A percentile compares a stretch with the other conserved stretches of the same genome.
These are phyloP conservation scores for Lingula anatina DNA, from an alignment of 2,888 invertebrate genomes.

Conservation along the genomic window DNA sequence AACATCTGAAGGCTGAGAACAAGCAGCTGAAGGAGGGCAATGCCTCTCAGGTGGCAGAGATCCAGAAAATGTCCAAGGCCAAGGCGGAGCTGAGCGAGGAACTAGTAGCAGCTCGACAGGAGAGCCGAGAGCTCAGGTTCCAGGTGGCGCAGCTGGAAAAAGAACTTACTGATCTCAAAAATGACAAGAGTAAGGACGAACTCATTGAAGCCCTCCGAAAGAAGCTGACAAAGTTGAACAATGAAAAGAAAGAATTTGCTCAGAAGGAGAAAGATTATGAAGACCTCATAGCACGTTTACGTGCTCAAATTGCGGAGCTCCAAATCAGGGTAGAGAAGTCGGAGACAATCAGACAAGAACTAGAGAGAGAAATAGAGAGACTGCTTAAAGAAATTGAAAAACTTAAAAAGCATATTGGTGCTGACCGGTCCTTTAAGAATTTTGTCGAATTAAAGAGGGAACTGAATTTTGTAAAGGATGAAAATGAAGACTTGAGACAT, in stretches of 20 bases:
- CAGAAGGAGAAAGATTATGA: constrained; percentile 15
- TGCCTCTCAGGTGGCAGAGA: constrained; percentile 17
- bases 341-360: constrained; percentile 24
- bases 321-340: constrained; percentile 17
- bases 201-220: constrained; percentile 19
- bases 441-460: constrained; percentile 41
- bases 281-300: constrained; percentile 18
- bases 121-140: constrained; percentile 29
- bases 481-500: constrained; percentile 29
- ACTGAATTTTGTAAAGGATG: constrained; percentile 25
- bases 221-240: constrained; percentile 22
- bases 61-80: constrained; percentile 19
- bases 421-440: constrained; percentile 34
- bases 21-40: constrained; percentile 15
- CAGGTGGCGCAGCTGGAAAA: constrained; percentile 21
- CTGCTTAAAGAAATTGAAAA: constrained; percentile 22
- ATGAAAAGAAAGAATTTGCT: constrained; percentile 12
- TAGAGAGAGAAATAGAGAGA: constrained; percentile 25
- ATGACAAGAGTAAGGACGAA: constrained; percentile 20
- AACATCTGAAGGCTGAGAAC: constrained; percentile 18
- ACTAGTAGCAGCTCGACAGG: constrained; percentile 26
- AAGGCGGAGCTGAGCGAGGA: constrained; percentile 21
- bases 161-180: constrained; percentile 20
- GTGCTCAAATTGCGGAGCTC: constrained; percentile 20
- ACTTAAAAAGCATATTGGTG: constrained; percentile 16